Evolutionary conservation across 1,140 invertebrate genomes (phyloP), one percentile per base, ranked within the genome.

Genomic region (Leptopilina boulardi): DNA sequence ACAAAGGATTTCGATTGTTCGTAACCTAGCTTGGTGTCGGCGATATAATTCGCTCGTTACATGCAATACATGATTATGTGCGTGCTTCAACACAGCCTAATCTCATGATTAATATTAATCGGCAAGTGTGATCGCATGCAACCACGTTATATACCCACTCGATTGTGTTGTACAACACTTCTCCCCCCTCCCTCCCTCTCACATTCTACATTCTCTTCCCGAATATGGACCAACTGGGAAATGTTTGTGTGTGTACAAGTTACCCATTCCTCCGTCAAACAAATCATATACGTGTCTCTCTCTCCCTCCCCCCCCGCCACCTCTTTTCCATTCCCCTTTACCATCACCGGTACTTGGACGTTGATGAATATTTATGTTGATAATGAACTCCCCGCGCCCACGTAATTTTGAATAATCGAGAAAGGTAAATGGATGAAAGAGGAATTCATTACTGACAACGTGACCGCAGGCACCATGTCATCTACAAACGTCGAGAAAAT

Each of bases 71-170:
- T 66, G 56, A 59, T 59, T 59, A 59, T 59, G 56, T 23, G 59
- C 59, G 26, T 66, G 26, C 59, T 13, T 30, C 59, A 15, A 66
- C 59, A 66, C 59, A 66, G 11, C 59, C 59, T 66, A 66, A 66
- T 66, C 59, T 66, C 23, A 66, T 66, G 59, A 66, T 66, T 66
- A 66, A 66, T 66, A 66, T 66, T 66, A 66, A 66, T 66, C 59
- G 59, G 21, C 59, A 66, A 66, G 11, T 66, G 26, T 30, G 59
- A 66, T 66, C 26, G 59, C 26, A 30, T 15, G 59, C 59, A 23
- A 23, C 23, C 23, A 30, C 59, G 59, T 66, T 34, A 66, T 34
- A 66, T 38, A n/a, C 47, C n/a, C 4, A 44, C 56, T 59, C 56
- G 11, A 66, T 30, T 66, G 59, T 66, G 59, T 66, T 66, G 21